Base-by-base conservation (phyloP, 1,140 invertebrate species). In the Triops cancriformis region DNA sequence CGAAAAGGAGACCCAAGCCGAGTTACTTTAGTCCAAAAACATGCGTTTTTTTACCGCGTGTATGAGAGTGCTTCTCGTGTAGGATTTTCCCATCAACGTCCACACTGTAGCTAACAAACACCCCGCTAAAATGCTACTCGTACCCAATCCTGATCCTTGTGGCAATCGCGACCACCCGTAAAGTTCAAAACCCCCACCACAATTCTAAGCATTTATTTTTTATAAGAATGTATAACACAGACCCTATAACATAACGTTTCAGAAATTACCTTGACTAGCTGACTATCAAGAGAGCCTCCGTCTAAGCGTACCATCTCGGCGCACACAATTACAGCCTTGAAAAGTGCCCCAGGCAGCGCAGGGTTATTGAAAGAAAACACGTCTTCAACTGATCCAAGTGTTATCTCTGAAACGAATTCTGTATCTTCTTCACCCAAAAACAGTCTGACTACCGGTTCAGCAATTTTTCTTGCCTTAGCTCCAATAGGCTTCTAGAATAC, bases 111-210 rank as follows among this genome's bases (percentile, higher is more conserved):
- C 84, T 37, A 88, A 80, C 12, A 87, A 81, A 73, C 84, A 84
- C 10, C 83, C 85, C 6, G 86, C 86, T 64, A 88, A 80, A 45
- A 88, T 87, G 80, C 87, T 88, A 80, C 87, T 88, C 6, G 87
- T 87, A 72, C 87, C 87, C 45, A 88, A 81, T 18, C 87, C 87
- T 78, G 87, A 88, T 42, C 88, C 88, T 78, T 86, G 85, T 1
- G 87, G 87, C 23, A 89, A 81, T 72, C 85, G 81, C 0, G 88
- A 87, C 86, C 86, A 87, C 27, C 85, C 84, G 64, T 85, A 81
- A 26, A 88, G 77, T 80, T 87, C 86, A 80, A 88, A 84, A 10
- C 87, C 87, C 26, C 85, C 83, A 14, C 81, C 83, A 81, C 84
- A 86, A 28, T 82, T 83, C 77, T 80, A n/a, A n/a, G 45, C 28